Evolutionary conservation across 2,797 vertebrate species (phyloP).

Genomic region (Mus minutoides): DNA sequence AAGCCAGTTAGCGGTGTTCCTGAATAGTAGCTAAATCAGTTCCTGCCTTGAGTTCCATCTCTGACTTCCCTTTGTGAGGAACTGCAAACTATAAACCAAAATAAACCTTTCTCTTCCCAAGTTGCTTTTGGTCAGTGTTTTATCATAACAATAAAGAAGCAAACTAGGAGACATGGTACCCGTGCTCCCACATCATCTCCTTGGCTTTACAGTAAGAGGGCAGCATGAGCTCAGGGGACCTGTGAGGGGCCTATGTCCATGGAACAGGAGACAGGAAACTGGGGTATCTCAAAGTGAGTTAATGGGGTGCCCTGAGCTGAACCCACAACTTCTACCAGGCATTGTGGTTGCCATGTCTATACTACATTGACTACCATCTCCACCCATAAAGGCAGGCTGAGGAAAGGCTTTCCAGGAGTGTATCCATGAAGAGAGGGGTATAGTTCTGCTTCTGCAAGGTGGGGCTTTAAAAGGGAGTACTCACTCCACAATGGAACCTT

Average conservation of each 20-base stretch:
- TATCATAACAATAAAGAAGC: background rate
- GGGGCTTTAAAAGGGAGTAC: background rate
- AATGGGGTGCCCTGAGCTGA: background rate
- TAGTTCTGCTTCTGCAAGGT: background rate
- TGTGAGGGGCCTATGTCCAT: background rate
- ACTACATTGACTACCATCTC: background rate
- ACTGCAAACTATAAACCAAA: background rate
- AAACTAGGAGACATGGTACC: background rate
- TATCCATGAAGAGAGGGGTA: background rate
- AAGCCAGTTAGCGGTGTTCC: background rate
- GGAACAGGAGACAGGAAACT: background rate
- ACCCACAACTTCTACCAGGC: background rate
- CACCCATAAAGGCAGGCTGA: background rate
- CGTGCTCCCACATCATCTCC: background rate
- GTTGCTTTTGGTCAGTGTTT: background rate
- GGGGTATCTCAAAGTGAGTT: background rate
- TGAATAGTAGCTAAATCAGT: background rate
- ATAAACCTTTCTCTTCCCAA: background rate
- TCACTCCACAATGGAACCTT: background rate
- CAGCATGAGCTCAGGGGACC: background rate
- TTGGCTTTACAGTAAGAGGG: background rate
- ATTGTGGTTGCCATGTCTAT: background rate
- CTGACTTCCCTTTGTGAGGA: background rate
- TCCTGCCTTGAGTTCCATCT: background rate
- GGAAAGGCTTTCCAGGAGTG: background rate